Base-by-base conservation (phyloP, 2,888 invertebrate genomes). In the Dryococelus australis region DNA sequence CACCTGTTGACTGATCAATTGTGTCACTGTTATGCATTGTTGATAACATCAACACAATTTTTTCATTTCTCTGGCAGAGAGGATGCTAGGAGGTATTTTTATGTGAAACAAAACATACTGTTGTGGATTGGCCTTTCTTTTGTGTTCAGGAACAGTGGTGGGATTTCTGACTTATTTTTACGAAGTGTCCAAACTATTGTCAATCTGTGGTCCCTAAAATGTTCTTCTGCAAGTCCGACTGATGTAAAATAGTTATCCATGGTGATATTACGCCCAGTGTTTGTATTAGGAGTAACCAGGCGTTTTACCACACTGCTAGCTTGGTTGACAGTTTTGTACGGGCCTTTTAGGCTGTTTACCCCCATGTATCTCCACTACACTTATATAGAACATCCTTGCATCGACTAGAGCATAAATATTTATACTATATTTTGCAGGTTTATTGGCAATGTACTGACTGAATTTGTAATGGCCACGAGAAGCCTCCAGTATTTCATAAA, bases 281-380 rank as follows among this genome's bases (percentile, higher is more conserved):
- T 84, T 43, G 84, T 24, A 12, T 89, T 88, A 13, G 87, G 89
- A n/a, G 87, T 43, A 83, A 87, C 84, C 51, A 89, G 51, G 87
- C 88, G 85, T 88, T 89, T 88, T 12, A 88, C 88, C 84, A 89
- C 89, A 80, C 51, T 78, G 79, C 13, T 86, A 35, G 87, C 84
- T 85, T 43, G 85, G 83, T 88, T 88, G 26, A 85, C 88, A 28
- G 87, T 85, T 81, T 84, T 26, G 84, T 86, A 88, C 24, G 89
- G 89, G 24, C 89, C 88, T n/a, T 51, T 85, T 26, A 79, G 89
- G 88, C 86, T 89, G 89, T 83, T 85, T 89, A 89, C 79, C 84
- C 79, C 24, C 88, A 88, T 43, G 27, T 26, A 80, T 89, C 26
- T 84, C 84, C 43, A 84, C 24, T 24, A 84, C 27, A 85, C 27